These are phyloP conservation scores for Solea senegalensis DNA, from an alignment of 2,113 vertebrate genomes.

Conservation along the genomic window DNA sequence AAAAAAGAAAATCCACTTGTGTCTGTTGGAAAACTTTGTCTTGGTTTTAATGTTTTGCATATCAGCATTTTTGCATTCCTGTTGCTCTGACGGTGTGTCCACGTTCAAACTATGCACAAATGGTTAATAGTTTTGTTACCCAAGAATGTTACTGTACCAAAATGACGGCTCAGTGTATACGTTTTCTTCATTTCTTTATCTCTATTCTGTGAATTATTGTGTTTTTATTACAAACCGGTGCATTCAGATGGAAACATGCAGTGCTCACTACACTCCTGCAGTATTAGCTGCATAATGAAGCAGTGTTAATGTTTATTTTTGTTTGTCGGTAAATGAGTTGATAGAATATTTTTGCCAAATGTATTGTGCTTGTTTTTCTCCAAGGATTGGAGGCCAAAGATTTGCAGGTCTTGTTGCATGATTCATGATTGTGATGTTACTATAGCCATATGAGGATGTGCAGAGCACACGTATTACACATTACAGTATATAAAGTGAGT, in stretches of 20 bases:
- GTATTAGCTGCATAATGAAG: constrained; percentile 47
- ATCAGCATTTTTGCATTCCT: constrained; percentile 37
- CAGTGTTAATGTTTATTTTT: constrained; percentile 49
- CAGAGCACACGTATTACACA: constrained; percentile 37
- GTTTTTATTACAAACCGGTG: constrained; percentile 64
- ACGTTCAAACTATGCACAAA: constrained; percentile 74
- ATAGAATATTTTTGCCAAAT: constrained; percentile 66
- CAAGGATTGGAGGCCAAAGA: constrained; percentile 69
- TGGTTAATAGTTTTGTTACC: constrained; percentile 58
- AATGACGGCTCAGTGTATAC: constrained; percentile 63
- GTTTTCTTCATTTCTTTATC: constrained; percentile 61
- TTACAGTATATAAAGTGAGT: constrained; percentile 28
- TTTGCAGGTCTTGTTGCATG: constrained; percentile 70
- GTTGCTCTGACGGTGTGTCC: constrained; percentile 48
- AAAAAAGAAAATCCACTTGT: constrained; percentile 53
- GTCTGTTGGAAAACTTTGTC: constrained; percentile 36
- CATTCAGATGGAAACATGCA: constrained; percentile 42
- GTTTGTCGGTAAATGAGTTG: constrained; percentile 37
- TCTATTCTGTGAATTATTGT: constrained; percentile 63
- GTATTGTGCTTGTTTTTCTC: constrained; percentile 60
- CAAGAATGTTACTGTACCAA: constrained; percentile 59
- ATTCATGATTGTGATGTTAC: constrained; percentile 67
- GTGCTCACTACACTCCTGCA: constrained; percentile 38
- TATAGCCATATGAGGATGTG: constrained; percentile 67
- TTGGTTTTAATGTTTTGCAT: constrained; percentile 47